phyloP scores from a whole-genome alignment of 2,797 vertebrate genomes.

The Hydrocynus forskahlii region DNA sequence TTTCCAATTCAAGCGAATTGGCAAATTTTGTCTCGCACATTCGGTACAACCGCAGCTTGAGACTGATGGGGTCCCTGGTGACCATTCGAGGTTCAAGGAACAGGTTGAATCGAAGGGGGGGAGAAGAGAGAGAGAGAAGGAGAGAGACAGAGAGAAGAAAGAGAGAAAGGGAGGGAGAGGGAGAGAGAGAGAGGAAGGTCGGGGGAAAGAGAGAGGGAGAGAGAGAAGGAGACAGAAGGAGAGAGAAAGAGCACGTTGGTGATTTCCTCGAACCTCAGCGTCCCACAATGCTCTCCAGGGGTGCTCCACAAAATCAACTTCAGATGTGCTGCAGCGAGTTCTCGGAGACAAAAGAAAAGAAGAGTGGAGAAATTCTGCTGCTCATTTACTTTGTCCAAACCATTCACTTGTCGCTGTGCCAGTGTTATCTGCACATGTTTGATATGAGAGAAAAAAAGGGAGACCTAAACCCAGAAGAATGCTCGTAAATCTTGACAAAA shows the following conservation, averaged over 20 bases:
- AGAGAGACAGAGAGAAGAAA: too few relatives aligned
- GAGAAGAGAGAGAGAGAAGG: constrained; percentile 34
- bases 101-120: neutral
- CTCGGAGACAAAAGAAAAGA: neutral
- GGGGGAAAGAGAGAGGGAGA: too few relatives aligned
- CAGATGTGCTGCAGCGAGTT: constrained; percentile 72
- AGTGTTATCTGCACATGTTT: constrained; percentile 1
- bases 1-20: neutral
- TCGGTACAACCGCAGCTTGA: neutral
- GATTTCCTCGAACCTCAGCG: constrained; percentile 73
- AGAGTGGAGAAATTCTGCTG: constrained; percentile 1
- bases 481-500: constrained; percentile 2
- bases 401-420: constrained; percentile 3
- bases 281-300: constrained; percentile 66
- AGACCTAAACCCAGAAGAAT: neutral
- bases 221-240: too few relatives aligned
- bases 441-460: neutral
- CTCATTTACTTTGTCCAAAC: neutral
- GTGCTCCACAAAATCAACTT: constrained; percentile 71
- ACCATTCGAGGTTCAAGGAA: neutral
- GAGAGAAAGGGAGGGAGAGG: too few relatives aligned
- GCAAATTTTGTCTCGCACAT: neutral
- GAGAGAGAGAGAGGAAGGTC: too few relatives aligned
- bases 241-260: constrained; percentile 53
- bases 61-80: constrained; percentile 3